Percentiles rank a stretch among this genome's conserved stretches.
These are phyloP conservation scores for Resseliella maxima DNA, from an alignment of 2,888 invertebrate genomes.

Conservation along the genomic window DNA sequence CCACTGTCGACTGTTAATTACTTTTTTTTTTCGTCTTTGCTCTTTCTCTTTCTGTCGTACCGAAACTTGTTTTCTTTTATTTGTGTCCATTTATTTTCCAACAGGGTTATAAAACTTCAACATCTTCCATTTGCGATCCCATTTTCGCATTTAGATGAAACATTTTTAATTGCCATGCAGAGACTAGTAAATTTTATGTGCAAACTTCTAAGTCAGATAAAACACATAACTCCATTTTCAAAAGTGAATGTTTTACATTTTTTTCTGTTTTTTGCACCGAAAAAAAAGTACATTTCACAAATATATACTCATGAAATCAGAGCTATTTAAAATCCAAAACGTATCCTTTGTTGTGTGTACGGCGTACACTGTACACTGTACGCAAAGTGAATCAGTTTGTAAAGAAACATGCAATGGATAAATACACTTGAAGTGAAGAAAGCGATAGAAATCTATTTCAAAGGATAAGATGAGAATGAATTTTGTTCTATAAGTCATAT, in stretches of 20 bases:
- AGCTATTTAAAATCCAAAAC: neutral
- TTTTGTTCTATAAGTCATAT: neutral
- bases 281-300: neutral
- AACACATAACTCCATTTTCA: neutral
- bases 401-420: too few species aligned
- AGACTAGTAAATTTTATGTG: neutral
- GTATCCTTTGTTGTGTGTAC: neutral
- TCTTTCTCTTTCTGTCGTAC: too few species aligned
- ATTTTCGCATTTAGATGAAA: constrained; percentile 8
- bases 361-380: too few species aligned
- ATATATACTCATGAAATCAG: neutral
- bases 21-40: neutral
- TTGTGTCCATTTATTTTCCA: neutral
- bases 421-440: too few species aligned
- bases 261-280: neutral
- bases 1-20: constrained; percentile 29
- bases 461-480: too few species aligned
- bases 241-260: neutral
- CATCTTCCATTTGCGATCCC: neutral
- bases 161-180: constrained; percentile 37
- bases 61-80: neutral
- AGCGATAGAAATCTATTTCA: too few species aligned
- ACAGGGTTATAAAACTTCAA: neutral
- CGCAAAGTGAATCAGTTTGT: too few species aligned
- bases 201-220: constrained; percentile 11